phyloP scores from a whole-genome alignment of 2,797 vertebrate species.

The Distichodus sexfasciatus region DNA sequence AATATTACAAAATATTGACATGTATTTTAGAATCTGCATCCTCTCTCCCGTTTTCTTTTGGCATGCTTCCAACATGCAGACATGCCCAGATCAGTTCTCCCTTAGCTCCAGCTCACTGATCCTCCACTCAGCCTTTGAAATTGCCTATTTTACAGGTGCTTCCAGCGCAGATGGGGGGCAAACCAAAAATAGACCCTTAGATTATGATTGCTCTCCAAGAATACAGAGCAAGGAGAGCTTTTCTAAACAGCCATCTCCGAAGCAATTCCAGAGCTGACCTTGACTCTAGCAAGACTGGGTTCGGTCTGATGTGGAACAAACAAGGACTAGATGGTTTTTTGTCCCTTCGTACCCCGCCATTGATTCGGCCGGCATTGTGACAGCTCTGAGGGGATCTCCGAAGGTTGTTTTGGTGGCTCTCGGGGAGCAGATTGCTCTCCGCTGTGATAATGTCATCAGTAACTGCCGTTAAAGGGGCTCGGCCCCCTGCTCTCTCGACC shows the following conservation, averaged over 20 bases:
- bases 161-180: slow-evolving; percentile 65
- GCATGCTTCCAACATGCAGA: slow-evolving; percentile 53
- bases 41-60: slow-evolving; percentile 16
- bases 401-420: slow-evolving; percentile 30
- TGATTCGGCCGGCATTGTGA: slow-evolving; percentile 27
- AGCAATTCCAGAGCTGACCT: slow-evolving; percentile 53
- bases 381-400: slow-evolving; percentile 10
- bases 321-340: slow-evolving; percentile 34
- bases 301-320: slow-evolving; percentile 53
- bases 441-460: slow-evolving; percentile 46
- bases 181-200: slow-evolving; percentile 69
- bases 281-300: slow-evolving; percentile 47
- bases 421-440: slow-evolving; percentile 31
- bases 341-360: slow-evolving; percentile 16
- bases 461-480: slow-evolving; percentile 40
- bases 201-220: slow-evolving; percentile 65
- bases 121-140: slow-evolving; percentile 70
- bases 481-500: slow-evolving; percentile 8
- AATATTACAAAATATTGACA: too few species aligned
- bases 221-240: slow-evolving; percentile 47
- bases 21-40: background rate
- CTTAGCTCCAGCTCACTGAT: slow-evolving; percentile 71
- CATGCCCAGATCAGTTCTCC: slow-evolving; percentile 67
- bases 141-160: slow-evolving; percentile 75
- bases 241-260: slow-evolving; percentile 59